Base-by-base conservation (phyloP, 2,113 vertebrate genomes). In the Istiophorus platypterus region DNA sequence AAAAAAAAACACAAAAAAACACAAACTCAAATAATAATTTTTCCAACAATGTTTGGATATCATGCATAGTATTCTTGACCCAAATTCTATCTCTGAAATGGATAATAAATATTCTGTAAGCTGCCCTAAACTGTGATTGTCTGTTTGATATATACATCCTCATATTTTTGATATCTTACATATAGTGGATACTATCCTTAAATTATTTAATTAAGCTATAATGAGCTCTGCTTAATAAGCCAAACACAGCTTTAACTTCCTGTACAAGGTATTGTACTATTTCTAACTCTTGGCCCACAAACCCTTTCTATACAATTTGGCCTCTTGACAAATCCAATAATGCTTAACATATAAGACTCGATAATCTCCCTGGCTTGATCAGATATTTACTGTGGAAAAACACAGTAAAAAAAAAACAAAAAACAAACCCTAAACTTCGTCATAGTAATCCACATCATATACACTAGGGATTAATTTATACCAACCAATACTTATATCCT, bases 321-420 rank as follows among this genome's bases (percentile, higher is more conserved):
- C 66, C 57, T 76, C 45, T 74, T 73, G 45, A 84, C 71, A 47
- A 64, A 57, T 83, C 47, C 72, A 31, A 70, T 63, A 62, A 57
- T n/a, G 3, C 37, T 51, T 27, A 17, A 65, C 5, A 39, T 72
- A 18, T 57, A 64, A 42, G 14, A 63, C 27, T 26, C 6, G 9
- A 82, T 63, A 69, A 78, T 64, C 41, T 0, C 10, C 1, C 42
- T 9, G 0, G 51, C 51, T 66, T 70, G 15, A 76, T 76, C 39
- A 51, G 68, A 82, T 31, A 54, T 84, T 78, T 17, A 47, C 45
- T 69, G 34, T 20, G 26, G 45, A 7, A 51, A 56, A 80, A 51
- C 49, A 59, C 18, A 7, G 2, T 18, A 18, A 52, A 52, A 11
- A 49, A 49, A 20, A 49, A 8, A 7, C n/a, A 51, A 6, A 42